Percentiles rank a stretch among this genome's conserved stretches.
Evolutionary conservation across 2,888 invertebrate species (phyloP).

Genomic region (Dendrolimus pini): DNA sequence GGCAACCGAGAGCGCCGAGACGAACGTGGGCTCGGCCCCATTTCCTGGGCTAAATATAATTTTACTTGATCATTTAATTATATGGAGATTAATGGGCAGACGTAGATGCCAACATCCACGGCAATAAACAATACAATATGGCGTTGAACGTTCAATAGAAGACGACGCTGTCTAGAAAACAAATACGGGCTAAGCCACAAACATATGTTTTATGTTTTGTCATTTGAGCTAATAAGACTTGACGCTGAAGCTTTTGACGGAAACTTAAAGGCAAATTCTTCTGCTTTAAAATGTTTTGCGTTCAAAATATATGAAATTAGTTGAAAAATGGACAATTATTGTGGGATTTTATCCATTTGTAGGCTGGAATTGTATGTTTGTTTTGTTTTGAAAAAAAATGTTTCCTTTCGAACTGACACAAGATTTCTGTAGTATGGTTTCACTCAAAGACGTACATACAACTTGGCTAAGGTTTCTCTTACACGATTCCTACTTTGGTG

Average conservation of each 20-base stretch:
- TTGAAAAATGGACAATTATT: no score
- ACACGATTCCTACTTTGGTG: no score
- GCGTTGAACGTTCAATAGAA: conserved; percentile 5
- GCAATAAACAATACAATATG: conserved; percentile 51
- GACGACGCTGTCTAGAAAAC: neutral
- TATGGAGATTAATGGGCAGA: conserved; percentile 70
- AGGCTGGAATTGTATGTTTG: no score
- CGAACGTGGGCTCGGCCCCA: conserved; percentile 55
- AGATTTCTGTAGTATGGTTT: no score
- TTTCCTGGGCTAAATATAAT: conserved; percentile 72
- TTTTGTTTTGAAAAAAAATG: no score
- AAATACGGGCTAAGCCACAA: neutral
- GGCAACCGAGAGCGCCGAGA: conserved; percentile 37
- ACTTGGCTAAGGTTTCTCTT: no score
- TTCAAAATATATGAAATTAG: no score
- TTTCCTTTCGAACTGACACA: no score
- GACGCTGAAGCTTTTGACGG: neutral
- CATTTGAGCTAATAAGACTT: neutral
- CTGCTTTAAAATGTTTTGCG: no score
- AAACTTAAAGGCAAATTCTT: neutral
- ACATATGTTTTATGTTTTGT: neutral
- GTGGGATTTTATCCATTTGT: no score
- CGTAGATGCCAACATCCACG: conserved; percentile 60
- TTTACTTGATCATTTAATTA: conserved; percentile 75
- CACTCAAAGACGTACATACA: no score